phyloP scores from a whole-genome alignment of 2,888 invertebrate species.

The Sussaba pulchella region DNA sequence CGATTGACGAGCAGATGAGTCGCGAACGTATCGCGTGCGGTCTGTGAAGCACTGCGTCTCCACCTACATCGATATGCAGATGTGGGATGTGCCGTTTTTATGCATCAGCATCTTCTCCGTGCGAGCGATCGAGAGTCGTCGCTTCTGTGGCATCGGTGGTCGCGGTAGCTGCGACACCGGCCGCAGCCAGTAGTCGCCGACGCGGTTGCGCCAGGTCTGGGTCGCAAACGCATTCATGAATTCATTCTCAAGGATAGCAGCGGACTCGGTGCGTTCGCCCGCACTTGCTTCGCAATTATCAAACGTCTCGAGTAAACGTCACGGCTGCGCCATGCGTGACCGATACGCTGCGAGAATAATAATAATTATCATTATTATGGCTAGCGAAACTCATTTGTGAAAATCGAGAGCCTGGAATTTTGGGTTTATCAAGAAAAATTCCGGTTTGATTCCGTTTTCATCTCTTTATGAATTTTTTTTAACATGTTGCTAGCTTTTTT shows the following conservation, averaged over 20 bases:
- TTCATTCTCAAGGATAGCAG: slow-evolving; percentile 58
- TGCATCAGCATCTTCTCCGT: not conserved
- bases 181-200: slow-evolving; percentile 26
- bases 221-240: slow-evolving; percentile 57
- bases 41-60: not conserved
- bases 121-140: slow-evolving; percentile 3
- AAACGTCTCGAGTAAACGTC: slow-evolving; percentile 10
- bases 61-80: no score
- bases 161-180: slow-evolving; percentile 43
- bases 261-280: slow-evolving; percentile 40
- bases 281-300: slow-evolving; percentile 29
- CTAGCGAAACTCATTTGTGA: no score
- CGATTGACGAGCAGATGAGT: not conserved
- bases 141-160: slow-evolving; percentile 24
- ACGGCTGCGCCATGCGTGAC: slow-evolving; percentile 29
- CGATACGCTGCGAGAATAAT: slow-evolving; percentile 10
- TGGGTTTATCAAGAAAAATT: not conserved
- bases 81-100: not conserved
- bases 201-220: slow-evolving; percentile 61
- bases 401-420: not conserved
- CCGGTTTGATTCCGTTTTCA: not conserved
- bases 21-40: not conserved
- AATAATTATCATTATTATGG: not conserved
- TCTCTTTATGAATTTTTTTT: no score
- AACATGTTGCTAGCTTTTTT: no score